Evolutionary conservation across 2,888 invertebrate species (phyloP).

Genomic region (Nymphalis polychloros): DNA sequence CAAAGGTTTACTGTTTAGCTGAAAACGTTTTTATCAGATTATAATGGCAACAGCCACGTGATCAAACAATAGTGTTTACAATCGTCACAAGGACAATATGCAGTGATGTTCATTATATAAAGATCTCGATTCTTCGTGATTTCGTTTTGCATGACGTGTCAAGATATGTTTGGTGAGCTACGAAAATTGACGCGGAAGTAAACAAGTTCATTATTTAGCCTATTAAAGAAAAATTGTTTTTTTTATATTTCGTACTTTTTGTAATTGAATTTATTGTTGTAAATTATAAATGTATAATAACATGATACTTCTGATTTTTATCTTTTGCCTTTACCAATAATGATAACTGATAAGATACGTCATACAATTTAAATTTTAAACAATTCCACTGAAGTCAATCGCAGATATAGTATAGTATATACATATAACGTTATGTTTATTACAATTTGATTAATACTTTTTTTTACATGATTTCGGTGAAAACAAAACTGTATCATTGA

Average conservation of each 20-base stretch:
- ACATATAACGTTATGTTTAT: no score
- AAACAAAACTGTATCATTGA: no score
- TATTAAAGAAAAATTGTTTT: no score
- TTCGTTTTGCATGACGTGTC: conserved; percentile 31
- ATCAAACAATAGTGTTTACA: conserved; percentile 77
- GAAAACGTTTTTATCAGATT: conserved; percentile 58
- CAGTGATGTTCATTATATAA: conserved; percentile 51
- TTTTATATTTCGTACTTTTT: background rate
- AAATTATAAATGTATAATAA: no score
- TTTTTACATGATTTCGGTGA: no score
- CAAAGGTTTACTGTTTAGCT: conserved; percentile 6
- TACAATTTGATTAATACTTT: no score
- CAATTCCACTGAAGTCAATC: no score
- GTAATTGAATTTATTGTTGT: background rate
- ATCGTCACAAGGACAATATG: conserved; percentile 64
- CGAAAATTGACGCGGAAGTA: conserved; percentile 24
- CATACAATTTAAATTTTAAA: no score
- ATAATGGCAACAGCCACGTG: conserved; percentile 71
- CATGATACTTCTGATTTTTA: no score
- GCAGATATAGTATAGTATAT: no score
- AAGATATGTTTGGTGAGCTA: conserved; percentile 17
- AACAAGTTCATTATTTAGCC: background rate
- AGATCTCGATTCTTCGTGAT: conserved; percentile 52
- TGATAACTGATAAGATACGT: no score
- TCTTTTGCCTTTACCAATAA: no score